phyloP scores from a whole-genome alignment of 2,888 invertebrate species.

The Diaprepes abbreviatus region DNA sequence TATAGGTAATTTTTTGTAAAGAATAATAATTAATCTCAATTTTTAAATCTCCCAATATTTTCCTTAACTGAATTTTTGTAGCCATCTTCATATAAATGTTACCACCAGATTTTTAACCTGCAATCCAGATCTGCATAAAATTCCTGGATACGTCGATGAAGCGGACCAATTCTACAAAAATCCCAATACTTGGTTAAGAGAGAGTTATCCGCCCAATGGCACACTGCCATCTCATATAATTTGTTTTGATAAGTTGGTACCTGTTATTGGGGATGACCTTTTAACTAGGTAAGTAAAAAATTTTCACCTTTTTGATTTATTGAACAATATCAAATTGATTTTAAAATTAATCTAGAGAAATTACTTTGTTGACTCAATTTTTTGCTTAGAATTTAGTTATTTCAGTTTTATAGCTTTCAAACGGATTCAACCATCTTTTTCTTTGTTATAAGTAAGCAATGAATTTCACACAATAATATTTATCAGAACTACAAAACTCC shows the following conservation, averaged over 20 bases:
- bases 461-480: too few relatives aligned
- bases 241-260: slow-evolving; percentile 76
- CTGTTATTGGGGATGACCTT: slow-evolving; percentile 61
- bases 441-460: too few relatives aligned
- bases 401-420: too few relatives aligned
- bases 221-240: slow-evolving; percentile 80
- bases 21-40: too few relatives aligned
- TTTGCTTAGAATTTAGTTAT: too few relatives aligned
- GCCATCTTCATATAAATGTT: slow-evolving; percentile 88
- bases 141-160: slow-evolving; percentile 76
- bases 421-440: too few relatives aligned
- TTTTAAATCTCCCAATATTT: too few relatives aligned
- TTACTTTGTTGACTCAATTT: too few relatives aligned
- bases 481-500: too few relatives aligned
- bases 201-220: slow-evolving; percentile 68
- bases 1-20: slow-evolving; percentile 78
- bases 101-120: slow-evolving; percentile 86
- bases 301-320: too few relatives aligned
- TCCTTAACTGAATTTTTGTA: slow-evolving; percentile 69
- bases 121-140: slow-evolving; percentile 78
- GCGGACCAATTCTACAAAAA: slow-evolving; percentile 83
- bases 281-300: slow-evolving; percentile 60
- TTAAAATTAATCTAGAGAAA: too few relatives aligned
- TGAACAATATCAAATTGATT: too few relatives aligned
- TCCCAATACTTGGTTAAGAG: slow-evolving; percentile 79